These are phyloP conservation scores for Coracopsis vasa DNA, from an alignment of 2,113 vertebrate species.

Conservation along the genomic window DNA sequence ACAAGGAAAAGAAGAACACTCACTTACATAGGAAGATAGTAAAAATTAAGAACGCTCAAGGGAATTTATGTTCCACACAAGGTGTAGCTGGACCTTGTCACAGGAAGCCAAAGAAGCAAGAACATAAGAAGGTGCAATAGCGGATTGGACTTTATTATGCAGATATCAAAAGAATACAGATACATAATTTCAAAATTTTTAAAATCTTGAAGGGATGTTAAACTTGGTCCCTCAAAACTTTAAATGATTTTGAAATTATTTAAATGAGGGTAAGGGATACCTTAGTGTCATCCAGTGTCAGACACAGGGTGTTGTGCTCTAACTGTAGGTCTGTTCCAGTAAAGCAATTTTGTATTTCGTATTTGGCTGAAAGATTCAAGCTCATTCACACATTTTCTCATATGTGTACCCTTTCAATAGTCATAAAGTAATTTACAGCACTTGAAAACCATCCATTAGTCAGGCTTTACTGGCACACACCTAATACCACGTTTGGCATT, in stretches of 20 bases:
- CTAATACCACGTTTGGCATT: background rate
- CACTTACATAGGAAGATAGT: background rate
- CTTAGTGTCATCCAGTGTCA: background rate
- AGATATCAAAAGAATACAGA: background rate
- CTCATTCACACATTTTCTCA: background rate
- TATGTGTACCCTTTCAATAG: background rate
- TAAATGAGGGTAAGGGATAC: background rate
- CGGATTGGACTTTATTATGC: background rate
- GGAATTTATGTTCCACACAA: background rate
- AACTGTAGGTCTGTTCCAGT: background rate
- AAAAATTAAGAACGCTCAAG: background rate
- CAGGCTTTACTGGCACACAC: background rate
- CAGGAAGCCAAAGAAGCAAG: background rate
- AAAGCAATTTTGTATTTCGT: background rate
- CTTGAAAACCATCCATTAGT: background rate
- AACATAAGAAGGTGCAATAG: background rate
- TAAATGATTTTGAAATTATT: background rate
- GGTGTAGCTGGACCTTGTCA: background rate
- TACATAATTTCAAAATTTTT: background rate
- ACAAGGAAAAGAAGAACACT: background rate
- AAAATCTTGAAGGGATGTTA: background rate
- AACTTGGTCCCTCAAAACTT: background rate
- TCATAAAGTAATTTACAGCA: background rate
- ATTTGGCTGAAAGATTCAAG: background rate
- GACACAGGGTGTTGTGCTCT: background rate